Evolutionary conservation across 2,113 vertebrate genomes (phyloP).

Genomic region (Rhizomys pruinosus): DNA sequence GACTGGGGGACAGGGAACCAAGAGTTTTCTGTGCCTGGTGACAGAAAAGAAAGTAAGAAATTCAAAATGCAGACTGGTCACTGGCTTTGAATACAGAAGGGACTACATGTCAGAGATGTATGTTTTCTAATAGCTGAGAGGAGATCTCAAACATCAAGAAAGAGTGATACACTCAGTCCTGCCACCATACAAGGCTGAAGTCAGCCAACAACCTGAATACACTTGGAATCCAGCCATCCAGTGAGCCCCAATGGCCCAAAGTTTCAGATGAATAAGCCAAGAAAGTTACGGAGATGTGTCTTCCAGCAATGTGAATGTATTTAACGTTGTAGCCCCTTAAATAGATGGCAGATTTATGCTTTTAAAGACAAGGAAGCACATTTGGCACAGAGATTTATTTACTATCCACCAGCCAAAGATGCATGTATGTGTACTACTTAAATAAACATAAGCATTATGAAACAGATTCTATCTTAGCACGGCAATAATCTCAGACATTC

Average conservation of each 20-base stretch:
- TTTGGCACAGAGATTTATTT: background rate
- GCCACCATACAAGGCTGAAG: background rate
- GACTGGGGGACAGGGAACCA: background rate
- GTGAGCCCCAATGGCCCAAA: background rate
- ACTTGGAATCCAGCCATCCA: background rate
- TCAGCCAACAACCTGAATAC: background rate
- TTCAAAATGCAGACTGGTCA: background rate
- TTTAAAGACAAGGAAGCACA: background rate
- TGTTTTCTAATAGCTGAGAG: background rate
- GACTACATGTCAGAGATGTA: background rate
- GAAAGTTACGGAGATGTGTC: background rate
- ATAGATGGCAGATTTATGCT: background rate
- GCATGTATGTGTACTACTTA: background rate
- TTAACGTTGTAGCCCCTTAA: background rate
- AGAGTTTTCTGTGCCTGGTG: background rate
- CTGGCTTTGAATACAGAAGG: background rate
- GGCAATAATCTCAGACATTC: no score
- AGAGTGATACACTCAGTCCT: background rate
- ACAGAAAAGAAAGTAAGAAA: background rate
- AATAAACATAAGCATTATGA: background rate
- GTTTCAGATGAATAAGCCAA: background rate
- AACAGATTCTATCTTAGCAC: background rate
- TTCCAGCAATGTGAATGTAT: no score
- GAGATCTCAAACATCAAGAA: background rate
- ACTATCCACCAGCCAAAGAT: background rate